Evolutionary conservation across 2,113 vertebrate genomes (phyloP).

Genomic region (Solenodon paradoxus): DNA sequence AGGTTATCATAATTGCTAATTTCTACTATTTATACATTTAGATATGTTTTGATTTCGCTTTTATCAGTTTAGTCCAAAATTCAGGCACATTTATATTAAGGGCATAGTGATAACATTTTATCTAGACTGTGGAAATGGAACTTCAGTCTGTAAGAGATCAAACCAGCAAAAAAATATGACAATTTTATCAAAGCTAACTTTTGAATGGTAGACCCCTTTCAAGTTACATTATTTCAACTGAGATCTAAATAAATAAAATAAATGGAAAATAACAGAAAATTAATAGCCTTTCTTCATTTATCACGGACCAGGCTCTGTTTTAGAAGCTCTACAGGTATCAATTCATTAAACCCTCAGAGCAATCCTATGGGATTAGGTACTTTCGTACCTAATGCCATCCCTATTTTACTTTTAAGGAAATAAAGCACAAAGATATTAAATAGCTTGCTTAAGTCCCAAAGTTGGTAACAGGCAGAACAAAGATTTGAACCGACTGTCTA

Average conservation of each 20-base stretch:
- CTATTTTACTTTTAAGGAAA: neutral
- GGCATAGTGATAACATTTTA: neutral
- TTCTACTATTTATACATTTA: neutral
- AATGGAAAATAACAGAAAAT: neutral
- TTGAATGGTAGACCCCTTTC: neutral
- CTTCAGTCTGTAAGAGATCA: neutral
- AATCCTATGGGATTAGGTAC: neutral
- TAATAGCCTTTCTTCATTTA: neutral
- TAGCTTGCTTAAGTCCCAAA: neutral
- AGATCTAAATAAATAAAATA: neutral
- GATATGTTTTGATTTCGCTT: neutral
- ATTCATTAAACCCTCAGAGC: neutral
- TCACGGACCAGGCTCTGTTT: neutral
- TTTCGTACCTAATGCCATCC: neutral
- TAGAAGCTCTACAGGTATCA: neutral
- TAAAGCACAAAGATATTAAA: neutral
- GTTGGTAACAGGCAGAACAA: neutral
- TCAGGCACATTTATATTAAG: neutral
- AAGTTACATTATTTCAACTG: neutral
- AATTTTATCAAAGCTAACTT: neutral
- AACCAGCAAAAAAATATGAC: neutral
- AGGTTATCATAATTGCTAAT: neutral
- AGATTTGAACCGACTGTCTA: neutral
- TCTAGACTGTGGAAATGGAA: neutral
- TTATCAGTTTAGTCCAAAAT: neutral